A percentile compares a stretch with the other conserved stretches of the same genome.
These are phyloP conservation scores for Rhinoraja longicauda DNA, from an alignment of 2,797 vertebrate species.

Conservation along the genomic window DNA sequence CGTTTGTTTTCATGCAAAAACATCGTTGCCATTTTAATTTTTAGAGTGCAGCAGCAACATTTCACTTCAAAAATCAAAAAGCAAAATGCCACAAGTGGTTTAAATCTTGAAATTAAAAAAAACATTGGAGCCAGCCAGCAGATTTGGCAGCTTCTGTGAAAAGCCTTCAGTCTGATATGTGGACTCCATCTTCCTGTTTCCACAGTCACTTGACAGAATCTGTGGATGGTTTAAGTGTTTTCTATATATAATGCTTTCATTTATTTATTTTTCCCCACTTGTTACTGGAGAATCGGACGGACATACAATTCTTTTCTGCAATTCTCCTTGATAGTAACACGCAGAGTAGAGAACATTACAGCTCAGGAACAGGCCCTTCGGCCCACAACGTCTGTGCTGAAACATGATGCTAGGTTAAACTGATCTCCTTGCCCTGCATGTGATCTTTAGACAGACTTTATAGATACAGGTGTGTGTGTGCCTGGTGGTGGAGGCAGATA, in stretches of 20 bases:
- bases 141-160: background rate
- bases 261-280: background rate
- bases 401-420: too few relatives aligned
- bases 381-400: too few relatives aligned
- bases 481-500: too few relatives aligned
- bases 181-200: background rate
- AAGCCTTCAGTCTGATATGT: background rate
- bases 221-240: background rate
- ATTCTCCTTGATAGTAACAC: background rate
- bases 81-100: background rate
- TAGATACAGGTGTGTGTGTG: too few relatives aligned
- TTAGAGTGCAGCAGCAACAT: background rate
- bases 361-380: too few relatives aligned
- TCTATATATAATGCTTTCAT: background rate
- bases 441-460: too few relatives aligned
- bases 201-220: background rate
- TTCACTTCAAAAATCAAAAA: background rate
- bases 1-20: background rate
- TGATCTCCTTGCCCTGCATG: too few relatives aligned
- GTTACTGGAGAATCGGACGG: background rate
- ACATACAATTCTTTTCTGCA: background rate
- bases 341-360: too few relatives aligned
- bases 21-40: background rate
- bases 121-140: too few relatives aligned
- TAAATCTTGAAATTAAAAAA: background rate